Evolutionary conservation across 2,797 vertebrate genomes (phyloP).

Genomic region (Tokudaia muenninki): DNA sequence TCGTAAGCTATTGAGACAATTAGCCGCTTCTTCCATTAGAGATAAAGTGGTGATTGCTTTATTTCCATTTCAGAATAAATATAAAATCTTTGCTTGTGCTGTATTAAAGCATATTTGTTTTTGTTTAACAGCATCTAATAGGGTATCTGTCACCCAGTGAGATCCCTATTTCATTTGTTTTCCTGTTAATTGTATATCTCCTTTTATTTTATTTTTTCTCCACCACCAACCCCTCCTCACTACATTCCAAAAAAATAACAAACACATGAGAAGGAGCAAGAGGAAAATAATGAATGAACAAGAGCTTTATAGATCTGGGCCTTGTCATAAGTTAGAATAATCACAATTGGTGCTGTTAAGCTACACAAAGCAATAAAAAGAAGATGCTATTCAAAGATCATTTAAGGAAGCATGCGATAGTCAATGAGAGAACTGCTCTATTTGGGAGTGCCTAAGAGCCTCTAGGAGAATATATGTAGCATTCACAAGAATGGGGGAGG

Average conservation of each 20-base stretch:
- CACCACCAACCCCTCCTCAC: neutral
- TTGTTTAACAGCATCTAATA: slow-evolving; percentile 86
- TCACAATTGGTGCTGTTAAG: slow-evolving; percentile 82
- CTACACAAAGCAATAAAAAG: slow-evolving; percentile 86
- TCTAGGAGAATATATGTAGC: slow-evolving; percentile 72
- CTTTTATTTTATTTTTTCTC: slow-evolving; percentile 73
- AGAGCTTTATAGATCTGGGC: slow-evolving; percentile 79
- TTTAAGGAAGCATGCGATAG: slow-evolving; percentile 85
- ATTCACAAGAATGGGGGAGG: slow-evolving; percentile 45
- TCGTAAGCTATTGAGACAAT: slow-evolving; percentile 88
- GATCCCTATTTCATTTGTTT: slow-evolving; percentile 86
- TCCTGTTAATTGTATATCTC: slow-evolving; percentile 85
- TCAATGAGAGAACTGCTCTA: slow-evolving; percentile 81
- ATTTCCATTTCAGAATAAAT: slow-evolving; percentile 87
- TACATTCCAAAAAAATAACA: slow-evolving; percentile 26
- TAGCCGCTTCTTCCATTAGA: slow-evolving; percentile 86
- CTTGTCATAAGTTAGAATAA: slow-evolving; percentile 86
- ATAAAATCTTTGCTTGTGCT: slow-evolving; percentile 85
- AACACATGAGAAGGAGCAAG: slow-evolving; percentile 80
- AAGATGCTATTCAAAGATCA: slow-evolving; percentile 83
- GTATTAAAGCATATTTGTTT: slow-evolving; percentile 86
- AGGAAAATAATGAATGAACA: slow-evolving; percentile 79
- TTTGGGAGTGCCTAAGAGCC: slow-evolving; percentile 73
- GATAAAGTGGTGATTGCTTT: slow-evolving; percentile 85
- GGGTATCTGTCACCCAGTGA: slow-evolving; percentile 83